Base-by-base conservation (phyloP, 2,113 vertebrate species). In the Sitta europaea region DNA sequence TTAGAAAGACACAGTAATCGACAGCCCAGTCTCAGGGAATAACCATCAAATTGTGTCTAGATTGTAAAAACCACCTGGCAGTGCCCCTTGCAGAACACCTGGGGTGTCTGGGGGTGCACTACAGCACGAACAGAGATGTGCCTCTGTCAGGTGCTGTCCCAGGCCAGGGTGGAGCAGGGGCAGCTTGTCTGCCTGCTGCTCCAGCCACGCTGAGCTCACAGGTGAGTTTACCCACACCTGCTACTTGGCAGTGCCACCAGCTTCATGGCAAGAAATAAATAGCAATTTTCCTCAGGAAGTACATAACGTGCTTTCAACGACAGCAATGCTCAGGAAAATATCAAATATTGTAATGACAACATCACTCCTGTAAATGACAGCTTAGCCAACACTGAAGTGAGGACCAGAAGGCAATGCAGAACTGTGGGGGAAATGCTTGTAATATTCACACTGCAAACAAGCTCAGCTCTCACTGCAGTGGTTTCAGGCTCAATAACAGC, bases 351-450 rank as follows among this genome's bases (percentile, higher is more conserved):
- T 54, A 91, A 91, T 88, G 94, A 94, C 94, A 96, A 35, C 79
- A 92, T 94, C 89, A 81, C 61, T 96, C 77, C 72, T 81, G 65
- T 21, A 89, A 91, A 20, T 91, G 96, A 91, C 96, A 96, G 92
- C 90, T 97, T 94, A 87, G 48, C 77, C 94, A 96, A 93, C 90
- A 97, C 8, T 75, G 87, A 71, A 92, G 73, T 19, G 95, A 93
- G 73, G 87, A 95, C 87, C 92, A 95, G 88, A 95, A 96, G 95
- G 92, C 77, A 93, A 11, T 45, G 76, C 63, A 94, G 93, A 95
- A 28, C 67, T 88, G 77, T 94, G 84, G 84, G 86, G 84, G 62
- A 97, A 94, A 96, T 70, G 74, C 77, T 84, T 82, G 53, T 94
- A 89, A 94, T 95, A 59, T 28, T 88, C 72, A 83, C 1, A 0